Percentiles rank a stretch among this genome's conserved stretches.
Conservation (phyloP, 2,797 vertebrate genomes). For the Diceros bicornis region DNA sequence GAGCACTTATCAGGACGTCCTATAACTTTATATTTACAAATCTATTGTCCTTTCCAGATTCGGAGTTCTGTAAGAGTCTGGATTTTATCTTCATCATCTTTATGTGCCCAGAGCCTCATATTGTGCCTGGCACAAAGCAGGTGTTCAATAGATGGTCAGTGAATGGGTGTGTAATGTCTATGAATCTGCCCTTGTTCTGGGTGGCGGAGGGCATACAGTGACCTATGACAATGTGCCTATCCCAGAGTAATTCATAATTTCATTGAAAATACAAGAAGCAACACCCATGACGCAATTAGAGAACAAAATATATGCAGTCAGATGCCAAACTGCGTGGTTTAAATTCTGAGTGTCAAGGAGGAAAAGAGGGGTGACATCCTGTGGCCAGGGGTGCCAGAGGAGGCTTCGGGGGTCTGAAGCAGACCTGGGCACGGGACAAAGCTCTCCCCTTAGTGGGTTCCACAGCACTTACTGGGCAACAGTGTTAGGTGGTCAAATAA, state of each 20-base stretch:
- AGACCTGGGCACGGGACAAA: not conserved
- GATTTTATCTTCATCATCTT: conserved; percentile 31
- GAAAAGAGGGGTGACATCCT: not conserved
- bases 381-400: not conserved
- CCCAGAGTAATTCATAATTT: not conserved
- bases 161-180: not conserved
- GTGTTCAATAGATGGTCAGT: not conserved
- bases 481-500: not conserved
- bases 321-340: not conserved
- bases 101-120: not conserved
- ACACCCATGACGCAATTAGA: not conserved
- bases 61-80: not conserved
- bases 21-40: not conserved
- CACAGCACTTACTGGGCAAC: not conserved
- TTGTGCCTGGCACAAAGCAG: not conserved
- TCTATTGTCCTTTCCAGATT: not conserved
- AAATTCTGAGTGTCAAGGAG: not conserved
- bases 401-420: not conserved
- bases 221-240: not conserved
- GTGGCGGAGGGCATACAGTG: not conserved
- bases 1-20: not conserved
- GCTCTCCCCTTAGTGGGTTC: not conserved
- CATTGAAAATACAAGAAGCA: not conserved
- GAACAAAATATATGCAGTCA: not conserved
- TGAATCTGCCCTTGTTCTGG: not conserved